A percentile compares a stretch with the other conserved stretches of the same genome.
phyloP scores from a whole-genome alignment of 2,113 vertebrate species.

The Sebastes schlegelii region DNA sequence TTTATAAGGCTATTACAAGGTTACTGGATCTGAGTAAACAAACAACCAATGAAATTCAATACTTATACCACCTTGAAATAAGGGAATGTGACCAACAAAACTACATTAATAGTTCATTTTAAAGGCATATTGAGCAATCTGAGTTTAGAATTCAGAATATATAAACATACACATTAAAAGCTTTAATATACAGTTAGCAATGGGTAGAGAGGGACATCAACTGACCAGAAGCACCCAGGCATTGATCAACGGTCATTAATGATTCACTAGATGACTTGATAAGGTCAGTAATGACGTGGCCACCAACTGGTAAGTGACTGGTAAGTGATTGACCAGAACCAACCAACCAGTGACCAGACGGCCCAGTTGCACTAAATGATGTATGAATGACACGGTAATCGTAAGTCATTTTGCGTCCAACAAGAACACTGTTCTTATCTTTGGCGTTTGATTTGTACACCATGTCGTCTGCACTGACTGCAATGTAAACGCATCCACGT shows the following conservation, averaged over 20 bases:
- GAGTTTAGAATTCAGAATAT: background rate
- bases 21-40: slow-evolving; percentile 7
- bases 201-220: background rate
- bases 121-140: background rate
- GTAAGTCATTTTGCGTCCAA: too few species aligned
- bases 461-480: too few species aligned
- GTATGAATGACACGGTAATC: too few species aligned
- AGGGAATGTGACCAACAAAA: background rate
- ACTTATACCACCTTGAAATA: background rate
- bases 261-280: background rate
- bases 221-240: background rate
- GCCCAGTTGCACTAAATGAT: too few species aligned
- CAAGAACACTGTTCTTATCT: too few species aligned
- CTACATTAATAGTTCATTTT: background rate
- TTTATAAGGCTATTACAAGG: background rate
- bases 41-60: background rate
- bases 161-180: background rate
- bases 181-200: background rate
- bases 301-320: background rate
- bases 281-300: background rate
- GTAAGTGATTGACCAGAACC: background rate
- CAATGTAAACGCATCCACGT: too few species aligned
- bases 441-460: too few species aligned
- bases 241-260: background rate
- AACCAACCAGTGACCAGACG: too few species aligned